Conservation (phyloP, 2,888 invertebrate species). For the Pimpla rufipes region DNA sequence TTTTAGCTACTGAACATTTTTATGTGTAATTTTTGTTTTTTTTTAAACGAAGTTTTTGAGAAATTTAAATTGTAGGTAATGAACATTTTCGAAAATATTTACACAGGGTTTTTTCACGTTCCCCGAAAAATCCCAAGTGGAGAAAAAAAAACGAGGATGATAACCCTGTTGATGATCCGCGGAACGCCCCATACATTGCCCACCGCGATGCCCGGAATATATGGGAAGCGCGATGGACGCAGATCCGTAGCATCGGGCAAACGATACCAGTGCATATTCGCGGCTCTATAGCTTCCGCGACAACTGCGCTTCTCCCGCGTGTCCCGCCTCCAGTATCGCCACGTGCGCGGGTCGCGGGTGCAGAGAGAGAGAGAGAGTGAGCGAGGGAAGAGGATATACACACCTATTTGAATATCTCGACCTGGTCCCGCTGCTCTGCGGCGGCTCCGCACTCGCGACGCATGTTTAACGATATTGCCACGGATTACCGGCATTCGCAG, state of each 20-base stretch:
- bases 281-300: not conserved
- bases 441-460: constrained; percentile 44
- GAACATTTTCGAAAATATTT: no score
- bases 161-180: no score
- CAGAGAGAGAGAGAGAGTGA: no score
- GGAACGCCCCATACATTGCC: no score
- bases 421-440: constrained; percentile 13
- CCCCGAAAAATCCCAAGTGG: no score
- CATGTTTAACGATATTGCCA: constrained; percentile 62
- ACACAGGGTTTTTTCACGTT: no score
- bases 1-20: no score
- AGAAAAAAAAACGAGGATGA: no score
- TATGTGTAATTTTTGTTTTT: no score
- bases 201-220: no score
- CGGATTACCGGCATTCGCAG: constrained; percentile 53
- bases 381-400: not conserved
- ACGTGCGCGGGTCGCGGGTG: not conserved
- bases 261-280: constrained; percentile 26
- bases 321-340: not conserved
- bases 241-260: constrained; percentile 38
- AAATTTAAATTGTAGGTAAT: no score
- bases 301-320: not conserved
- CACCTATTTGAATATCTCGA: constrained; percentile 31
- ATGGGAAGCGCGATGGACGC: constrained; percentile 53
- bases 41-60: no score